Base-by-base conservation (phyloP, 1,140 invertebrate species). In the Laodelphax striatellus region DNA sequence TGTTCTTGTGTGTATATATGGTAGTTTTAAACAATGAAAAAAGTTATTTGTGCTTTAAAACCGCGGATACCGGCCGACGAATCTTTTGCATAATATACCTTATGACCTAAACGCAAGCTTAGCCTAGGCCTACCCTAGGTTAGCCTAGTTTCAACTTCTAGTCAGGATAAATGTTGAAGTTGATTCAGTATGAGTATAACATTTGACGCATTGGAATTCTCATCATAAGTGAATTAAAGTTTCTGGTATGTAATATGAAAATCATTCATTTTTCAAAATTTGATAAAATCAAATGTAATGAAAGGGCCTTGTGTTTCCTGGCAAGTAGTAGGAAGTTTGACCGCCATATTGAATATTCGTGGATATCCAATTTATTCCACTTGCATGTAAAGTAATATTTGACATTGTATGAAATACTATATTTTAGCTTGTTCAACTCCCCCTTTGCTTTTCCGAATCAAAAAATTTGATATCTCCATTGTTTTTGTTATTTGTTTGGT, bases 81-180 rank as follows among this genome's bases (percentile, higher is more conserved):
- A 16, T 6, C 46, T 17, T 50, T 9, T 17, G 16, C 16, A 22
- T 22, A 38, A 11, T 50, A 22, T 50, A 19, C 46, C 16, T 50
- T 50, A 5, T 14, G 9, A 50, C 11, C 46, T 50, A 50, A 50
- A 50, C 46, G 46, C 21, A 50, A 50, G 46, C 46, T 50, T 50
- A 50, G 46, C 46, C 46, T 50, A 50, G 46, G 46, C 46, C 46
- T 50, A 50, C 46, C 46, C 46, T 50, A 50, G 46, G 46, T 50
- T 50, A 50, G 46, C 46, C 46, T 50, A 50, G 46, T 19, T 50
- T 50, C 11, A 19, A 38, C 34, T 8, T 38, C 8, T 38, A 38
- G 34, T 38, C 10, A 38, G 3, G 34, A 38, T 38, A 38, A 38
- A 11, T 38, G 8, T 13, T 11, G 34, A 38, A 13, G 8, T 38